A percentile compares a stretch with the other conserved stretches of the same genome.
phyloP scores from a whole-genome alignment of 1,140 invertebrate genomes.

The Leptopilina boulardi region DNA sequence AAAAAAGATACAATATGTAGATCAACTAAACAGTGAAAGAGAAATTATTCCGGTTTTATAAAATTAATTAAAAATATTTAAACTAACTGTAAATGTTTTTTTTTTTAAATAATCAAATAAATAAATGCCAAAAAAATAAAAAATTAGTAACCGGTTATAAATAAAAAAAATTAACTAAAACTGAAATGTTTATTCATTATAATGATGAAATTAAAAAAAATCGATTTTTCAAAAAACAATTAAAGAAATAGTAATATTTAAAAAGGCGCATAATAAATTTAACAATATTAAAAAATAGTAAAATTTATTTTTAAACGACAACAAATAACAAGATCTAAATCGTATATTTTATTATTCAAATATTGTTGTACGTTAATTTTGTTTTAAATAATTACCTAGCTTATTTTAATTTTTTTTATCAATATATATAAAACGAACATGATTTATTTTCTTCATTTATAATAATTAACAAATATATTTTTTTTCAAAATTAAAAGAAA shows the following conservation, averaged over 20 bases:
- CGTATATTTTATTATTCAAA: constrained; percentile 35
- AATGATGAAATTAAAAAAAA: background rate
- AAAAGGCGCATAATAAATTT: background rate
- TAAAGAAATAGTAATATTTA: background rate
- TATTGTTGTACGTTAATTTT: no score
- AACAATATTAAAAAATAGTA: constrained; percentile 60
- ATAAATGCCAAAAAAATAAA: no score
- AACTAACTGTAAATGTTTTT: background rate
- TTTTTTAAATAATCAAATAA: no score
- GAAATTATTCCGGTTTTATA: background rate
- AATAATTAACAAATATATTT: no score
- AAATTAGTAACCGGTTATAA: no score
- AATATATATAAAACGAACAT: no score
- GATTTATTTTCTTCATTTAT: no score
- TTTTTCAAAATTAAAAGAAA: no score
- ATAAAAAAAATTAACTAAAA: no score
- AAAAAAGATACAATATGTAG: background rate
- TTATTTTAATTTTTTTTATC: background rate
- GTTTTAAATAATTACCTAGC: no score
- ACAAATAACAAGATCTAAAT: constrained; percentile 63
- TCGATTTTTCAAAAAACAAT: background rate
- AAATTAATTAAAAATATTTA: background rate
- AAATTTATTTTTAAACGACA: constrained; percentile 66
- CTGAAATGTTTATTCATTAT: no score
- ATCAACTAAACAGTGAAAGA: background rate